These are phyloP conservation scores for Perodicticus potto DNA, from an alignment of 2,797 vertebrate species.

Conservation along the genomic window DNA sequence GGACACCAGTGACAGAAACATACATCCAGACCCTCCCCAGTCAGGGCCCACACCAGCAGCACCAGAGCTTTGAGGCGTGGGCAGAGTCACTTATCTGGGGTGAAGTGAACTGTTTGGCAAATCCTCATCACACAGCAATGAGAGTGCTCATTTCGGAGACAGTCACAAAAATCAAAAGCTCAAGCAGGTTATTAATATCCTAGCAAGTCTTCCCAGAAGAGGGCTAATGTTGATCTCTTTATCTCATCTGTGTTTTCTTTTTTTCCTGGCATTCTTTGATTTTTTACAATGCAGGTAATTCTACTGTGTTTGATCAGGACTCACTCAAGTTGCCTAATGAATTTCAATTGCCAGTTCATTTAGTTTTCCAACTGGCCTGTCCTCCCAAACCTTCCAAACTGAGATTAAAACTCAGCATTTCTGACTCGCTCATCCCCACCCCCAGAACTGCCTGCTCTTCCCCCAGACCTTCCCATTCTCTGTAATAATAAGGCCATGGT, in stretches of 20 bases:
- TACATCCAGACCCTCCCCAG: background rate
- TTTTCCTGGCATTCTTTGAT: slow-evolving; percentile 70
- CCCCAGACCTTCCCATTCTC: background rate
- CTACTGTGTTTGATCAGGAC: slow-evolving; percentile 73
- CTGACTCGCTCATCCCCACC: background rate
- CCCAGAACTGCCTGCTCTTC: background rate
- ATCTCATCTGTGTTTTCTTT: slow-evolving; percentile 77
- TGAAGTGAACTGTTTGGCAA: slow-evolving; percentile 37
- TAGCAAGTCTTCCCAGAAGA: slow-evolving; percentile 77
- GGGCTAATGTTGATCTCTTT: slow-evolving; percentile 79
- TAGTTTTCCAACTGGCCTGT: slow-evolving; percentile 56
- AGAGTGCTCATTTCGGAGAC: slow-evolving; percentile 52
- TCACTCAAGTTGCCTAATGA: slow-evolving; percentile 70
- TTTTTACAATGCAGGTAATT: slow-evolving; percentile 82
- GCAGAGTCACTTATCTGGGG: background rate
- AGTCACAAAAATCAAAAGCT: slow-evolving; percentile 83
- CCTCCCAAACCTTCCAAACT: slow-evolving; percentile 53
- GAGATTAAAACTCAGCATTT: slow-evolving; percentile 43
- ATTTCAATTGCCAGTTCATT: slow-evolving; percentile 65
- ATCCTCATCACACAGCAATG: slow-evolving; percentile 58
- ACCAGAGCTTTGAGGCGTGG: background rate
- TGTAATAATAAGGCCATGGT: background rate
- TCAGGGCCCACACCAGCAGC: fast-evolving
- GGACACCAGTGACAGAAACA: background rate
- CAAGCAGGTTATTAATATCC: slow-evolving; percentile 81